Evolutionary conservation across 2,113 vertebrate genomes (phyloP), one percentile per base, ranked within the genome.

Genomic region (Gymnorhina tibicen): DNA sequence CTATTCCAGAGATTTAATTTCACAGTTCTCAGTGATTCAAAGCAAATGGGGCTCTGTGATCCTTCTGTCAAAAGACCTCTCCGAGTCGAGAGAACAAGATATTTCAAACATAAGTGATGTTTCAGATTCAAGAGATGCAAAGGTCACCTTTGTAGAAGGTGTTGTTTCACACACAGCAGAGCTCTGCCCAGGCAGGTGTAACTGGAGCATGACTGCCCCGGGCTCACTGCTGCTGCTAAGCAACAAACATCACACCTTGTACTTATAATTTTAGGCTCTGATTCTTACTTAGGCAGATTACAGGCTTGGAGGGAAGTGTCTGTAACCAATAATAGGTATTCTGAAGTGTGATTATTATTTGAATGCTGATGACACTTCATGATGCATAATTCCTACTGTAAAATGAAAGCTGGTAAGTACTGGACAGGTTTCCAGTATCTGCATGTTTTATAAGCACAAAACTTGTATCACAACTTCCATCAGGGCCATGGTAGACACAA

Each of bases 171-270:
- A 41, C 19, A 55, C 2, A 3, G 9, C 23, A 73, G 69, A 87
- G 64, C 63, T 91, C 39, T 95, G 85, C 64, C 62, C 66, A 76
- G 76, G 75, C 68, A 93, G 83, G 80, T 85, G 67, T 26, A 74
- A 82, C 42, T 26, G 55, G 13, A 93, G 66, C 39, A 67, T 66
- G 37, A 49, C 44, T 87, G 74, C 39, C 70, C n/a, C 53, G 92
- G 50, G 91, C 47, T 85, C 82, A 35, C 33, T 75, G 30, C 39
- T 70, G 97, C 95, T 97, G 74, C 91, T 83, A 89, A 55, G 93
- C 88, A 95, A 93, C 94, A 87, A 95, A 80, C 86, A 83, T 37
- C 41, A 83, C 58, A 64, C 68, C 59, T 85, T 70, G 30, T 13
- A 77, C 82, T 80, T 84, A 47, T 20, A 58, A 84, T 93, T 96